Conservation (phyloP, 2,888 invertebrate genomes). For the Eilema depressum region DNA sequence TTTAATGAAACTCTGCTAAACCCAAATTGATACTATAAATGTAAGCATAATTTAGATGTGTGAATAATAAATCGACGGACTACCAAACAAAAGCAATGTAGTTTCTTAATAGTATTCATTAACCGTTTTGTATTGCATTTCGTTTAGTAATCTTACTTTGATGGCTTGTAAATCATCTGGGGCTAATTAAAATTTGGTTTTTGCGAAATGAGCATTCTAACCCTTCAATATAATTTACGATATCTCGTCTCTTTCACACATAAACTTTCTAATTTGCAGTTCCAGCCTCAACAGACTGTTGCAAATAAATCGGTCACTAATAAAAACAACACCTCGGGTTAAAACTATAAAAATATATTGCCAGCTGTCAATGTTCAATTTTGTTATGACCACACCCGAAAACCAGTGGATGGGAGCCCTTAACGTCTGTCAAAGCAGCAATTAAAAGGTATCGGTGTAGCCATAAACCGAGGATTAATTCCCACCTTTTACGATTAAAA, state of each 20-base stretch:
- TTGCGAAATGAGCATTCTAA: constrained; percentile 69
- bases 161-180: constrained; percentile 79
- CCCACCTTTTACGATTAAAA: constrained; percentile 68
- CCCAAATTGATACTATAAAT: not conserved
- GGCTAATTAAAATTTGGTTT: constrained; percentile 80
- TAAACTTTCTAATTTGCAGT: constrained; percentile 85
- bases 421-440: constrained; percentile 85
- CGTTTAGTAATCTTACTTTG: constrained; percentile 71
- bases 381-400: constrained; percentile 80
- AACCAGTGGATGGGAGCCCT: constrained; percentile 70
- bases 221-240: constrained; percentile 82
- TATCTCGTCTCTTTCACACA: constrained; percentile 74
- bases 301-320: constrained; percentile 76
- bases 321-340: constrained; percentile 78
- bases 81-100: constrained; percentile 38
- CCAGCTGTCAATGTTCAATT: constrained; percentile 76
- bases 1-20: not conserved
- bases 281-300: constrained; percentile 63
- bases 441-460: constrained; percentile 81
- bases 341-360: constrained; percentile 82
- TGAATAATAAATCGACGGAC: constrained; percentile 27
- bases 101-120: constrained; percentile 37
- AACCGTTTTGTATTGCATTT: constrained; percentile 56
- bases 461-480: constrained; percentile 79
- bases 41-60: not conserved